phyloP scores from a whole-genome alignment of 2,888 invertebrate species.

The Trachelus iudaicus region DNA sequence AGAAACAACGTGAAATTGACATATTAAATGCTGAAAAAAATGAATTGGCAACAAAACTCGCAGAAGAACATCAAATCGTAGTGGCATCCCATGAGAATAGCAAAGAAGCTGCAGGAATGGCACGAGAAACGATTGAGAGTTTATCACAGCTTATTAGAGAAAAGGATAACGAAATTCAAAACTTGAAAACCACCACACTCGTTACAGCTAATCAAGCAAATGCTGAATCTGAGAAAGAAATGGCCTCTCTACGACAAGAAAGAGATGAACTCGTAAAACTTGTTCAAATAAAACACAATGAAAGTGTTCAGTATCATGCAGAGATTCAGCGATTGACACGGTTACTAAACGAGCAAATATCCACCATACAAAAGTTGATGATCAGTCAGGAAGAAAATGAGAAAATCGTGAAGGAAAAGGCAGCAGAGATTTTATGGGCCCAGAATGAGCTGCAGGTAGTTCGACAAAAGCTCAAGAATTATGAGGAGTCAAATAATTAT shows the following conservation, averaged over 20 bases:
- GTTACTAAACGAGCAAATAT: slow-evolving; percentile 52
- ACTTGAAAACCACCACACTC: slow-evolving; percentile 31
- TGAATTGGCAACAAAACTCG: slow-evolving; percentile 48
- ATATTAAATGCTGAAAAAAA: slow-evolving; percentile 61
- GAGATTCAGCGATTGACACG: slow-evolving; percentile 85
- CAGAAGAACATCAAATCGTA: slow-evolving; percentile 30
- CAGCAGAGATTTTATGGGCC: slow-evolving; percentile 49
- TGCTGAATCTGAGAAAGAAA: slow-evolving; percentile 29
- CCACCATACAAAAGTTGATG: slow-evolving; percentile 63
- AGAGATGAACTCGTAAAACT: slow-evolving; percentile 78
- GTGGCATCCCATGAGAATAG: slow-evolving; percentile 51
- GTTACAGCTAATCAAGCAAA: slow-evolving; percentile 6
- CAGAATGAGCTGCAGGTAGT: slow-evolving; percentile 56
- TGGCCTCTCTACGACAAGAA: slow-evolving; percentile 66
- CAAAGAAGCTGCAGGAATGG: slow-evolving; percentile 50
- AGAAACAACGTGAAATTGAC: slow-evolving; percentile 65
- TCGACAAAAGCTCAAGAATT: slow-evolving; percentile 55
- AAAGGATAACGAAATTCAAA: slow-evolving; percentile 63
- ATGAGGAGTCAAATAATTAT: slow-evolving; percentile 47
- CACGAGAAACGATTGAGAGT: slow-evolving; percentile 58
- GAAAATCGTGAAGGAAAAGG: slow-evolving; percentile 49
- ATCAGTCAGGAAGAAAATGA: slow-evolving; percentile 63
- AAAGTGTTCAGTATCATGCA: slow-evolving; percentile 84
- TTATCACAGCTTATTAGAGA: slow-evolving; percentile 58
- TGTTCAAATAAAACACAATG: slow-evolving; percentile 85